Conservation (phyloP, 2,888 invertebrate genomes). For the Bursaphelenchus okinawaensis region DNA sequence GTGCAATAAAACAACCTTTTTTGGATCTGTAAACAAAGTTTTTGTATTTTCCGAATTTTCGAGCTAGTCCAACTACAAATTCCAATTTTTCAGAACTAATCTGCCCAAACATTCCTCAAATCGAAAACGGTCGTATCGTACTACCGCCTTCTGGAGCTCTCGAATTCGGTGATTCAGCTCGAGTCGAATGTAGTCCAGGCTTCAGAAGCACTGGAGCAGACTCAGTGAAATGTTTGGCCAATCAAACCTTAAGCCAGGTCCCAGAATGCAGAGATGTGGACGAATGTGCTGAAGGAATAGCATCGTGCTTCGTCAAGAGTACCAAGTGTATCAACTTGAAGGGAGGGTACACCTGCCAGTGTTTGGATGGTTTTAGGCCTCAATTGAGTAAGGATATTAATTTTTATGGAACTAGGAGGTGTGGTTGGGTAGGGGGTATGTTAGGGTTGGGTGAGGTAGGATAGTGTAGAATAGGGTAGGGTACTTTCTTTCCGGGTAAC, state of each 20-base stretch:
- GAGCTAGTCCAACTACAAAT: neutral
- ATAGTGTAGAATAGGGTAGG: too few relatives aligned
- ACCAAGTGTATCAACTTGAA: constrained; percentile 51
- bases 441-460: too few relatives aligned
- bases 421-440: too few relatives aligned
- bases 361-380: constrained; percentile 50
- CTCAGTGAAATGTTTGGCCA: constrained; percentile 51
- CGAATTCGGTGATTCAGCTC: constrained; percentile 49
- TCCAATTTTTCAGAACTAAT: constrained; percentile 38
- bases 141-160: constrained; percentile 11
- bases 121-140: constrained; percentile 44
- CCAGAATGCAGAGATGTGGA: constrained; percentile 53
- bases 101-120: constrained; percentile 46
- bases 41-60: too few relatives aligned
- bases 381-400: constrained; percentile 44
- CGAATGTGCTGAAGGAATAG: constrained; percentile 49
- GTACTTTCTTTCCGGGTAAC: too few relatives aligned
- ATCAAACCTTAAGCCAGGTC: constrained; percentile 50
- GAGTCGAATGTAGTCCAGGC: constrained; percentile 49
- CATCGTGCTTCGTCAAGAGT: constrained; percentile 40
- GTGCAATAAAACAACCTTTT: too few relatives aligned
- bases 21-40: too few relatives aligned
- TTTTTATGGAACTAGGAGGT: neutral
- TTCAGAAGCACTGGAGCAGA: constrained; percentile 46
- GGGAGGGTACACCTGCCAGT: constrained; percentile 56